These are phyloP conservation scores for Nannoperca australis DNA, from an alignment of 2,797 vertebrate genomes.

Conservation along the genomic window DNA sequence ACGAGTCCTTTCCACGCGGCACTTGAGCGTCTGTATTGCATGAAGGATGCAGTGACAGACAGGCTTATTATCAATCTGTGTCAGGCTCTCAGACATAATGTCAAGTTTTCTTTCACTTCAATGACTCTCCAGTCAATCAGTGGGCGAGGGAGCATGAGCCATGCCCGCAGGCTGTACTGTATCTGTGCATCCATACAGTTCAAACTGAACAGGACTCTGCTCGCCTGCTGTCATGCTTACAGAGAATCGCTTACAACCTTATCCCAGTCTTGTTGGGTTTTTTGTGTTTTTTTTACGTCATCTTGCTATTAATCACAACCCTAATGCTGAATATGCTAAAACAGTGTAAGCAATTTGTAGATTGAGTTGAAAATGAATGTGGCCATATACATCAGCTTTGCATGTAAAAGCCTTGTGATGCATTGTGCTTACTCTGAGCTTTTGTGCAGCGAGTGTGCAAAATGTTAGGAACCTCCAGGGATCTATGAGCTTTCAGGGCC, in stretches of 20 bases:
- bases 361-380: slow-evolving; percentile 43
- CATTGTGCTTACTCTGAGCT: slow-evolving; percentile 57
- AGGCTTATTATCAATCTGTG: slow-evolving; percentile 57
- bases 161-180: slow-evolving; percentile 17
- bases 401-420: slow-evolving; percentile 32
- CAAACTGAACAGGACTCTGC: slow-evolving; percentile 7
- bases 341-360: slow-evolving; percentile 53
- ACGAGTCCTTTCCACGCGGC: neutral
- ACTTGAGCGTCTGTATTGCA: slow-evolving; percentile 7
- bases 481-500: slow-evolving; percentile 25
- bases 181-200: slow-evolving; percentile 26
- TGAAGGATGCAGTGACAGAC: slow-evolving; percentile 35
- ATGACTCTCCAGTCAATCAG: slow-evolving; percentile 51
- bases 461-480: slow-evolving; percentile 40
- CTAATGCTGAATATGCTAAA: slow-evolving; percentile 22
- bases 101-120: slow-evolving; percentile 58
- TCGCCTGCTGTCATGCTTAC: slow-evolving; percentile 27
- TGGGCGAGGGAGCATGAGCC: slow-evolving; percentile 33
- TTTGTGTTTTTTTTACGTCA: neutral
- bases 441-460: slow-evolving; percentile 51
- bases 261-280: slow-evolving; percentile 6
- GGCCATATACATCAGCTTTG: slow-evolving; percentile 41
- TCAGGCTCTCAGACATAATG: slow-evolving; percentile 52
- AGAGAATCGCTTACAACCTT: neutral
- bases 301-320: slow-evolving; percentile 42